phyloP scores from a whole-genome alignment of 2,797 vertebrate species.

The Thamnophis elegans region DNA sequence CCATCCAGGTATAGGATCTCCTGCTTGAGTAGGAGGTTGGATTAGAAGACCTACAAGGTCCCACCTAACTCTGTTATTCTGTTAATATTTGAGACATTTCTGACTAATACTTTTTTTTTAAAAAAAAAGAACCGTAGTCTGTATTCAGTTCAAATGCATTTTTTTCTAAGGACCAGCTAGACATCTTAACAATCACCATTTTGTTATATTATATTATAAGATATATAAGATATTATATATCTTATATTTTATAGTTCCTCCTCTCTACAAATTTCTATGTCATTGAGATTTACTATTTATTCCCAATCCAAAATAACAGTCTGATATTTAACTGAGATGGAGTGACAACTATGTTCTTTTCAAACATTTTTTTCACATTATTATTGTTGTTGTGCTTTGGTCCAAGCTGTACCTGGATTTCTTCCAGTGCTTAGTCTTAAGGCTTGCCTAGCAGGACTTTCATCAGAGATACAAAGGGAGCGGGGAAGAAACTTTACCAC shows the following conservation, averaged over 20 bases:
- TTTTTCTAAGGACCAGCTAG: background rate
- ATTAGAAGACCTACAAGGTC: background rate
- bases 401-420: background rate
- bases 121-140: background rate
- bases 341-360: background rate
- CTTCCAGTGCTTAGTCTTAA: background rate
- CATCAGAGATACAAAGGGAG: background rate
- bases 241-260: background rate
- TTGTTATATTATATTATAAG: background rate
- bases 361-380: background rate
- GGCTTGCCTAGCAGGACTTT: background rate
- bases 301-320: background rate
- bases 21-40: background rate
- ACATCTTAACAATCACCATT: slow-evolving; percentile 16
- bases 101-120: background rate
- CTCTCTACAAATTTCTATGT: background rate
- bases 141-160: slow-evolving; percentile 3
- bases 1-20: background rate
- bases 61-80: background rate
- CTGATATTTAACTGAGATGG: background rate
- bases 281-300: background rate
- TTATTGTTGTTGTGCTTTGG: background rate
- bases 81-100: slow-evolving; percentile 15
- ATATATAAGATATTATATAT: background rate
- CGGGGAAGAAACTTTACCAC: slow-evolving; percentile 40